Base-by-base conservation (phyloP, 2,113 vertebrate genomes). In the Epinephelus moara region DNA sequence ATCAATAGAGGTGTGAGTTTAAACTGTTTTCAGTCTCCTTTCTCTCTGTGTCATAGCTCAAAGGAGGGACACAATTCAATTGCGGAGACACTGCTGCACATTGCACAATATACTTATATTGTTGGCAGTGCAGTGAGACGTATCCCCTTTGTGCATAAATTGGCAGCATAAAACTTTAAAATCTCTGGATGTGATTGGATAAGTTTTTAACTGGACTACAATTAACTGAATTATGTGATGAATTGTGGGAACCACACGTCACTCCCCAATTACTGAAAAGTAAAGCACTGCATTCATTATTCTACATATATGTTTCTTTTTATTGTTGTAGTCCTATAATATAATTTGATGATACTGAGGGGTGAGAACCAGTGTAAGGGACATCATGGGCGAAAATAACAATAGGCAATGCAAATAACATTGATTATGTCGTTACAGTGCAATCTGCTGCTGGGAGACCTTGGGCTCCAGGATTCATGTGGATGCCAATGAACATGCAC, bases 1-100 rank as follows among this genome's bases (percentile, higher is more conserved):
- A 93, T 94, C 92, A 91, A 88, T 90, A 88, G 87, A 86, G 60
- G 82, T 87, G 85, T 79, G 88, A 90, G 79, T 88, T 86, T 91
- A 92, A 93, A 93, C 86, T 85, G 84, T 90, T 91, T 87, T 87
- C 85, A 84, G 64, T 87, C 84, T 82, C 89, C 80, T 82, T 86
- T 85, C 75, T 75, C 27, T 85, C 50, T 37, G 4, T 84, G 81
- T 87, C 81, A 60, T 84, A 88, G 78, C 91, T 93, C 85, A 87
- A 70, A 81, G 82, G 53, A 89, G 59, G 72, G 60, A 80, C 75
- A 82, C 80, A 90, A 83, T 91, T 89, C 71, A 88, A 81, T 89
- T 91, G 87, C 13, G 11, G 78, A 78, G 67, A 60, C 68, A 52
- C 74, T 78, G 83, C 82, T 37, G 52, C 78, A 80, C 74, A 69